phyloP scores from a whole-genome alignment of 2,113 vertebrate species.

The Podarcis cretensis region DNA sequence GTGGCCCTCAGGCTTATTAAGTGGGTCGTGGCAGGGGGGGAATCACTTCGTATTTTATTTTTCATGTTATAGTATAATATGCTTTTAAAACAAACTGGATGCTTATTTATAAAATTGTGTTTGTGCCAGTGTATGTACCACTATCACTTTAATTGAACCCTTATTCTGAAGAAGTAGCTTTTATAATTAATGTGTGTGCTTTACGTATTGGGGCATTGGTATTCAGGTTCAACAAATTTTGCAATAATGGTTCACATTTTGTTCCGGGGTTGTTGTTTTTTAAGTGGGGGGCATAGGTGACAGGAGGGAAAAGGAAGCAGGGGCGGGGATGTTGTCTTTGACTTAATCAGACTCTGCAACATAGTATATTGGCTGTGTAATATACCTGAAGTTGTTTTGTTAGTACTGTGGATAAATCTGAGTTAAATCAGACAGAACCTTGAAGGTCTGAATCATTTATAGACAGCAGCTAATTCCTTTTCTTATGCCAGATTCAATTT shows the following conservation, averaged over 20 bases:
- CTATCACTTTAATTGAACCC: neutral
- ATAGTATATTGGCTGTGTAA: no score
- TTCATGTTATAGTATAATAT: no score
- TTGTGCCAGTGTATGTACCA: neutral
- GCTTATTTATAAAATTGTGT: neutral
- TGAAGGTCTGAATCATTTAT: neutral
- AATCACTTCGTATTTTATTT: no score
- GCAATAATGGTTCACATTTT: neutral
- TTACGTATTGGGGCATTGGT: neutral
- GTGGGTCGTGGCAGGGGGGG: no score
- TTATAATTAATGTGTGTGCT: neutral
- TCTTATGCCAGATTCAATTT: neutral
- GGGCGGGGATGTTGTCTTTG: neutral
- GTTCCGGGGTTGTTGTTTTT: no score
- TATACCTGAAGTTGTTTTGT: neutral
- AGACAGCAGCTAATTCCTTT: neutral
- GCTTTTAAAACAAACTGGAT: no score
- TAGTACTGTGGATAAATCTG: neutral
- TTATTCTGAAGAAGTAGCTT: neutral
- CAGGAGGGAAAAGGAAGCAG: no score
- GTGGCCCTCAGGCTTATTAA: no score
- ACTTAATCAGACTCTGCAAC: neutral
- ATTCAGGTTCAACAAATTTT: neutral
- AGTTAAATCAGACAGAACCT: neutral
- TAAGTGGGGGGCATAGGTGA: no score